Evolutionary conservation across 2,113 vertebrate species (phyloP).

Genomic region (Pituophis catenifer): DNA sequence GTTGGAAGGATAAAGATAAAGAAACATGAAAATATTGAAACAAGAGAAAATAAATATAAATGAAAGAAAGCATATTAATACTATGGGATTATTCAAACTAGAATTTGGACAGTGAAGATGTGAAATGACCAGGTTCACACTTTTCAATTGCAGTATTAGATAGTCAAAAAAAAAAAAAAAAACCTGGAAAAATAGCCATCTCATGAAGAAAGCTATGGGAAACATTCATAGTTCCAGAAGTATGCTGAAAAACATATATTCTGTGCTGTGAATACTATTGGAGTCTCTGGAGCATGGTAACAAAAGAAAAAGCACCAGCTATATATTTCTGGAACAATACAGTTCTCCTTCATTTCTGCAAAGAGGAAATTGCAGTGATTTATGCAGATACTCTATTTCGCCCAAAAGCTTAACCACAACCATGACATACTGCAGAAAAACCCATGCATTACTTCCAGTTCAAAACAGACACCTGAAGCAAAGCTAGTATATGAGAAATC

Average conservation of each 20-base stretch:
- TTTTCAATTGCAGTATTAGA: neutral
- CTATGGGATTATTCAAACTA: neutral
- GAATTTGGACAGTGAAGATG: neutral
- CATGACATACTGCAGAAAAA: neutral
- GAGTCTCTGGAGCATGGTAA: neutral
- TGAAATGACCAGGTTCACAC: neutral
- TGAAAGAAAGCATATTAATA: neutral
- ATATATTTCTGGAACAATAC: neutral
- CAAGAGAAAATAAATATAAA: neutral
- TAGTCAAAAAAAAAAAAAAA: no score
- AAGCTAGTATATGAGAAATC: neutral
- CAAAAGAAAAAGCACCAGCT: neutral
- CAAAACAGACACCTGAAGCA: neutral
- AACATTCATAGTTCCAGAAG: neutral
- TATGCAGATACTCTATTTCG: neutral
- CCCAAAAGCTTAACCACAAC: neutral
- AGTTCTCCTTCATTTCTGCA: neutral
- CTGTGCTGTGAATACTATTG: neutral
- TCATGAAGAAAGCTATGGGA: neutral
- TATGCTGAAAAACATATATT: neutral
- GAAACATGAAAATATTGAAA: neutral
- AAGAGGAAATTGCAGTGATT: neutral
- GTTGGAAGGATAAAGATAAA: accelerated
- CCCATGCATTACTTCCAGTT: neutral
- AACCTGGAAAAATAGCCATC: neutral